Conservation (phyloP, 1,140 invertebrate species). For the Periplaneta americana region DNA sequence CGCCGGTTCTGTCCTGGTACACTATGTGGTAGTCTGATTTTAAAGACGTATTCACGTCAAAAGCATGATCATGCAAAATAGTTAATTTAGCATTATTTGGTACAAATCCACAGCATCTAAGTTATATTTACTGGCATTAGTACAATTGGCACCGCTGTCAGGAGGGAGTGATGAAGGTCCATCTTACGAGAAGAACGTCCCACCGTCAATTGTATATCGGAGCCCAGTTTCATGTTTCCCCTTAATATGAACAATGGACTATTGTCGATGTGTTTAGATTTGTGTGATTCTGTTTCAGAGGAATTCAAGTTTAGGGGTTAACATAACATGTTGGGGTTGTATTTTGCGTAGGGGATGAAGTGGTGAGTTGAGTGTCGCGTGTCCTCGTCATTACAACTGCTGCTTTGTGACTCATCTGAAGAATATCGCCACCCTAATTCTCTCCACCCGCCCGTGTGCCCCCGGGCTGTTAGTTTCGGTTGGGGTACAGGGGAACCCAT, state of each 20-base stretch:
- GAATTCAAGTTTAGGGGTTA: neutral
- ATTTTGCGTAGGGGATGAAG: neutral
- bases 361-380: neutral
- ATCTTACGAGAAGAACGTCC: no score
- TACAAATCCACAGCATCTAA: no score
- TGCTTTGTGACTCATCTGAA: neutral
- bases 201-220: no score
- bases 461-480: neutral
- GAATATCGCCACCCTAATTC: neutral
- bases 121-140: no score
- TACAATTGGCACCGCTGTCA: no score
- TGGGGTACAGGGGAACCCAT: neutral
- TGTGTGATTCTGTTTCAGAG: neutral
- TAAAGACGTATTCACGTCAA: no score
- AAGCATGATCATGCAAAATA: no score
- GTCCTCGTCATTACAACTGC: neutral
- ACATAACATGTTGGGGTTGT: neutral
- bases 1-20: no score
- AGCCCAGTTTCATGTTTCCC: neutral
- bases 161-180: no score
- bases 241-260: neutral
- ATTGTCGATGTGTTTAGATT: neutral
- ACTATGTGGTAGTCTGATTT: no score
- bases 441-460: neutral
- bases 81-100: no score